Percentiles rank a stretch among this genome's conserved stretches.
Evolutionary conservation across 2,888 invertebrate genomes (phyloP).

Genomic region (Salticus scenicus): DNA sequence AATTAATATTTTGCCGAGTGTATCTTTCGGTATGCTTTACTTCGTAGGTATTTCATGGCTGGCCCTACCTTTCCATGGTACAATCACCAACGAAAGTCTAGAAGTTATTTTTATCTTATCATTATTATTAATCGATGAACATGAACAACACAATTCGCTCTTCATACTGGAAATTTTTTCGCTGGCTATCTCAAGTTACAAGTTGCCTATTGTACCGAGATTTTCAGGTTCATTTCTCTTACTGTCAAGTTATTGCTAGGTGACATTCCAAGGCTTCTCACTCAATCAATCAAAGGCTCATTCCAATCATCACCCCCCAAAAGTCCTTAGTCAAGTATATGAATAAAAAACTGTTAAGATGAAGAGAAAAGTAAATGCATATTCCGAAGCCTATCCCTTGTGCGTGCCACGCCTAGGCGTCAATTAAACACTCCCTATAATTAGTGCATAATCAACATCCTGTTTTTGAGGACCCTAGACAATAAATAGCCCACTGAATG

Average conservation of each 20-base stretch:
- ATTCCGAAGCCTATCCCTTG: constrained; percentile 32
- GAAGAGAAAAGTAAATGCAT: not conserved
- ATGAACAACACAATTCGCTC: too few relatives aligned
- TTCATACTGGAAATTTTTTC: too few relatives aligned
- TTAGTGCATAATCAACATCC: constrained; percentile 68
- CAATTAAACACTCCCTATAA: constrained; percentile 68
- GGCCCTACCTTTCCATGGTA: too few relatives aligned
- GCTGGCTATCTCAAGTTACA: too few relatives aligned
- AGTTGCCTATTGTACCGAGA: too few relatives aligned
- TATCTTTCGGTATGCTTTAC: too few relatives aligned
- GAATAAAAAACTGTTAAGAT: not conserved
- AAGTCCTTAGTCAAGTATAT: not conserved
- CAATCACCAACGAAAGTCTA: too few relatives aligned
- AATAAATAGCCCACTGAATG: constrained; percentile 36
- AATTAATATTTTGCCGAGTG: too few relatives aligned
- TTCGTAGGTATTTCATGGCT: too few relatives aligned
- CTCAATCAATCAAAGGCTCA: not conserved
- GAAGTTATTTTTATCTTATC: too few relatives aligned
- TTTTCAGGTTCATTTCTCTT: too few relatives aligned
- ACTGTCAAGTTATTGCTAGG: not conserved
- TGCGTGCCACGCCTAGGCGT: constrained; percentile 54
- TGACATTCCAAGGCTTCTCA: not conserved
- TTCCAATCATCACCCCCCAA: not conserved
- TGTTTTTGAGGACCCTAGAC: constrained; percentile 56
- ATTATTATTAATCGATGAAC: too few relatives aligned